A percentile compares a stretch with the other conserved stretches of the same genome.
Conservation (phyloP, 2,888 invertebrate species). For the Caenorhabditis sp. region DNA sequence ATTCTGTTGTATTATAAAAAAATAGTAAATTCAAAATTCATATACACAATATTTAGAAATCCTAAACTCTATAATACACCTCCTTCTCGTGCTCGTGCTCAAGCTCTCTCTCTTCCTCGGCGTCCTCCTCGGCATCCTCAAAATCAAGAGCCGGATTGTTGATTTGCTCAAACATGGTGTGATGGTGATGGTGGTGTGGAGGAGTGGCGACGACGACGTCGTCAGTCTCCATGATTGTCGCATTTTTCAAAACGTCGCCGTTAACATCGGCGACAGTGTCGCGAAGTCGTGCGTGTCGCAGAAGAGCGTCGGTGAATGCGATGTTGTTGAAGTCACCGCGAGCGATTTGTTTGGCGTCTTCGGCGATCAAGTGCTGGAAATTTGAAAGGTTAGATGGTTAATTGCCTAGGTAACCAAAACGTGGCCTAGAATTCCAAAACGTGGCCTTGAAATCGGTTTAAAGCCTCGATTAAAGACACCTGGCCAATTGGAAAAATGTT, state of each 20-base stretch:
- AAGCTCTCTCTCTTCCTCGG: not conserved
- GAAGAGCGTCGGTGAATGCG: not conserved
- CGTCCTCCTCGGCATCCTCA: not conserved
- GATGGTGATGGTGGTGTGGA: not conserved
- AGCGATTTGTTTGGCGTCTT: slow-evolving; percentile 42
- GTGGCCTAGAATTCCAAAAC: too few relatives aligned
- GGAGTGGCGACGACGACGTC: not conserved
- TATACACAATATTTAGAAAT: not conserved
- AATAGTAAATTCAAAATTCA: not conserved
- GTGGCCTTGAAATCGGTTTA: too few relatives aligned
- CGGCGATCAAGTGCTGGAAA: slow-evolving; percentile 34
- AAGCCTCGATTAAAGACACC: too few relatives aligned
- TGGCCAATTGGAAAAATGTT: too few relatives aligned
- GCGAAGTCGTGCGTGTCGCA: not conserved
- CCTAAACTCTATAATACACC: not conserved
- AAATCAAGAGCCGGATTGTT: not conserved
- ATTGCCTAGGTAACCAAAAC: too few relatives aligned
- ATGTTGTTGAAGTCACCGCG: slow-evolving; percentile 43
- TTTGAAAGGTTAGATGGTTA: too few relatives aligned
- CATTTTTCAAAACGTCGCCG: not conserved
- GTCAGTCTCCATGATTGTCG: not conserved
- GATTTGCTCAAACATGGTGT: not conserved
- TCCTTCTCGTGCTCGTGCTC: not conserved
- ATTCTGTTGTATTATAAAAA: slow-evolving; percentile 10
- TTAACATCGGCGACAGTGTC: not conserved